phyloP scores from a whole-genome alignment of 2,797 vertebrate species.

The Argyrosomus regius region DNA sequence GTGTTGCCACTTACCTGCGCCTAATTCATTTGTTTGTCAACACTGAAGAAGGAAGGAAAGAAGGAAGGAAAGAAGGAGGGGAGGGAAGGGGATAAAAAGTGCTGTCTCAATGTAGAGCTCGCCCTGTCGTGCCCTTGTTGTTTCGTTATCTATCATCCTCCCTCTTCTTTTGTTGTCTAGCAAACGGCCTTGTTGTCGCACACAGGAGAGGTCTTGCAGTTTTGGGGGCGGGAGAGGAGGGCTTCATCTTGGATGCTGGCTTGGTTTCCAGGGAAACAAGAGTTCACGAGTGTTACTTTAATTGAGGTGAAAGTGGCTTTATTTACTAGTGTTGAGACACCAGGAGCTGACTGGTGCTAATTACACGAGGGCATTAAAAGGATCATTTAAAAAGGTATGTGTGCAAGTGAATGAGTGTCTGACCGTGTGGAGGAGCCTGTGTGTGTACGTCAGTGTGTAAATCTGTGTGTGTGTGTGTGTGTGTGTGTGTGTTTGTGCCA shows the following conservation, averaged over 20 bases:
- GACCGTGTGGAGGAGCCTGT: neutral
- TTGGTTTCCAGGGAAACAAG: slow-evolving; percentile 48
- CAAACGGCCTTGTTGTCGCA: neutral
- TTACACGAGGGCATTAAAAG: slow-evolving; percentile 23
- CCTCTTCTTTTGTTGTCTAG: slow-evolving; percentile 42
- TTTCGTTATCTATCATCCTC: neutral
- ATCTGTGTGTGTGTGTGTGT: slow-evolving; percentile 11
- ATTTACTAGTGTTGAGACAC: slow-evolving; percentile 28
- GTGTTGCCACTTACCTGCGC: slow-evolving; percentile 9
- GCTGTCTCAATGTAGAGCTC: neutral
- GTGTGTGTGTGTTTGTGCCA: slow-evolving; percentile 38
- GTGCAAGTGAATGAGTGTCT: neutral
- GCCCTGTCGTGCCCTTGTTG: neutral
- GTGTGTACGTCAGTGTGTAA: slow-evolving; percentile 16
- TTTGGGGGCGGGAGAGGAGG: neutral
- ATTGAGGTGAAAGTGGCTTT: slow-evolving; percentile 22
- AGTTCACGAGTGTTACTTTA: slow-evolving; percentile 38
- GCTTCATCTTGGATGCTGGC: slow-evolving; percentile 29
- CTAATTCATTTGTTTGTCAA: slow-evolving; percentile 38
- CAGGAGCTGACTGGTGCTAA: slow-evolving; percentile 23
- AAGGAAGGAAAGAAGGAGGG: no score
- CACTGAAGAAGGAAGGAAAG: neutral
- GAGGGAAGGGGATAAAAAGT: rapidly evolving
- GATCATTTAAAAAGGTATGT: slow-evolving; percentile 8
- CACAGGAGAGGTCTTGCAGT: slow-evolving; percentile 38